phyloP scores from a whole-genome alignment of 2,888 invertebrate species.

The Electrophaes corylata region DNA sequence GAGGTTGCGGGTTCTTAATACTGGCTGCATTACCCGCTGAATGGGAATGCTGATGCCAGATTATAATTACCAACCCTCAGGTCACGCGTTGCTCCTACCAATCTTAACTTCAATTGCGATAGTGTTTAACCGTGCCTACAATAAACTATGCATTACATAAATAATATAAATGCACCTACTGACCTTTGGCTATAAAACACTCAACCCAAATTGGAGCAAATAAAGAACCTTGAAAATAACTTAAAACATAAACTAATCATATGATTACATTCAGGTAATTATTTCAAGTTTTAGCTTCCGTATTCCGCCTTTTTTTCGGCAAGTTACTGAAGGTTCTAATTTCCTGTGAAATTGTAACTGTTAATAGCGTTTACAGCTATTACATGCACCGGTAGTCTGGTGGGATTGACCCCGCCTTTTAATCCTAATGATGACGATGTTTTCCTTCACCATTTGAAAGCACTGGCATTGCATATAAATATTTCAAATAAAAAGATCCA shows the following conservation, averaged over 20 bases:
- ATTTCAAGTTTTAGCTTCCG: constrained; percentile 42
- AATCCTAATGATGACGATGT: too few species aligned
- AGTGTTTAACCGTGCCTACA: background rate
- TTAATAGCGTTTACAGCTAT: background rate
- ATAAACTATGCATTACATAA: background rate
- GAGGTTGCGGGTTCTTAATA: too few species aligned
- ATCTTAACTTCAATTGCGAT: too few species aligned
- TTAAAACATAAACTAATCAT: constrained; percentile 32
- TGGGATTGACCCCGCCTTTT: too few species aligned
- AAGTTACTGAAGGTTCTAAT: constrained; percentile 14
- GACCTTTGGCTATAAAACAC: background rate
- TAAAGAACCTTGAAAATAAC: constrained; percentile 37
- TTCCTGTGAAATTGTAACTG: background rate
- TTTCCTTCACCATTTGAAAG: too few species aligned
- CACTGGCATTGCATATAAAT: too few species aligned
- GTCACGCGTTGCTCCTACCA: too few species aligned
- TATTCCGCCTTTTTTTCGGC: constrained; percentile 41
- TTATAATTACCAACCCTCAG: too few species aligned
- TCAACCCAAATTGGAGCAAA: constrained; percentile 43
- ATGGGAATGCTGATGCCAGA: too few species aligned
- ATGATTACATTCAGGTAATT: constrained; percentile 39
- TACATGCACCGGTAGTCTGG: too few species aligned
- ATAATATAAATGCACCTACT: background rate
- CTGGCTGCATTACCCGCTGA: too few species aligned
- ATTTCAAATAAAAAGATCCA: too few species aligned